A percentile compares a stretch with the other conserved stretches of the same genome.
Conservation (phyloP, 2,113 vertebrate species). For the Porphyrio hochstetteri region DNA sequence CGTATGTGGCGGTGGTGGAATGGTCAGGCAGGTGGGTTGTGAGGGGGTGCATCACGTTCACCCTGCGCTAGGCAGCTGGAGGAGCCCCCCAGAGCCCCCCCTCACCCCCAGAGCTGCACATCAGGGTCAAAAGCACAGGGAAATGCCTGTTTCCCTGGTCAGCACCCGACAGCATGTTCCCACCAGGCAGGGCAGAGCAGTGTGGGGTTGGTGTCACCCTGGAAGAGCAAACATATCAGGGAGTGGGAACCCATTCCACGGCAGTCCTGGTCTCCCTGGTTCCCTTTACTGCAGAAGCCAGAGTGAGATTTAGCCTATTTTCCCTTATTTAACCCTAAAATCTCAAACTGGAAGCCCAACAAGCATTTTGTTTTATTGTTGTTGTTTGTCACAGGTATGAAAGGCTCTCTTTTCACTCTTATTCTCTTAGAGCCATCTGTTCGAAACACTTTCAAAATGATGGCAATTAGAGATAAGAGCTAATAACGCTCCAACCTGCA, state of each 20-base stretch:
- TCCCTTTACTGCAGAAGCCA: not conserved
- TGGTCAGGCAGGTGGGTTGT: not conserved
- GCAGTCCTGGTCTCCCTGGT: not conserved
- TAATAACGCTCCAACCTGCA: conserved; percentile 56
- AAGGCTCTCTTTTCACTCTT: conserved; percentile 14
- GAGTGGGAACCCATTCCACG: not conserved
- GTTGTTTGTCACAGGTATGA: conserved; percentile 29
- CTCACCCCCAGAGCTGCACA: not conserved
- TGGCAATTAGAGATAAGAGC: conserved; percentile 45
- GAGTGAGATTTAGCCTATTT: not conserved
- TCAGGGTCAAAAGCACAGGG: fast-evolving
- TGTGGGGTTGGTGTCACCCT: not conserved
- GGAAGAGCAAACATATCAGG: not conserved
- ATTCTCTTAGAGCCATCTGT: conserved; percentile 42
- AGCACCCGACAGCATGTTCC: not conserved
- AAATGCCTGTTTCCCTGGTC: not conserved
- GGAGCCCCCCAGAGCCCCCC: not conserved
- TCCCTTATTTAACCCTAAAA: not conserved
- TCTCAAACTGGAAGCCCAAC: not conserved
- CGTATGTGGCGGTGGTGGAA: not conserved
- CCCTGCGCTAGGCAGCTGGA: not conserved
- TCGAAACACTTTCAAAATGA: conserved; percentile 31
- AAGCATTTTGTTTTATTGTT: not conserved
- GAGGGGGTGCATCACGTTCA: fast-evolving
- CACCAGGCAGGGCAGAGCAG: not conserved